Percentiles rank a stretch among this genome's conserved stretches.
Evolutionary conservation across 2,113 vertebrate genomes (phyloP).

Genomic region (Hyperoodon ampullatus): DNA sequence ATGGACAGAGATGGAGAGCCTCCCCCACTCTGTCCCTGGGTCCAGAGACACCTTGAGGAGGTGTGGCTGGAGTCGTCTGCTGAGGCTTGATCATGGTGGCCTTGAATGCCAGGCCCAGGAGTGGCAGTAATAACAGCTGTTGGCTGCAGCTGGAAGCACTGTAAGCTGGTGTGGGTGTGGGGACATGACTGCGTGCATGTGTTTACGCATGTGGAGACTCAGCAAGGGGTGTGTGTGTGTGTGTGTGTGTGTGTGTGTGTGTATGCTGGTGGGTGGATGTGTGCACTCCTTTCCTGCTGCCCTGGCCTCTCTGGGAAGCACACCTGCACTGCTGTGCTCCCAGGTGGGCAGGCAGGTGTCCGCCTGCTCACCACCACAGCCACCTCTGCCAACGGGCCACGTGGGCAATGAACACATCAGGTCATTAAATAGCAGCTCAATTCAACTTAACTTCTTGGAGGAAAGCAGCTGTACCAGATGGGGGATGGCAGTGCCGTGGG

Average conservation of each 20-base stretch:
- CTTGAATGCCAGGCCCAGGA: neutral
- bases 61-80: neutral
- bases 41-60: neutral
- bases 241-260: neutral
- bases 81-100: neutral
- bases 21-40: neutral
- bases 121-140: neutral
- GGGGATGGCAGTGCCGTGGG: constrained; percentile 61
- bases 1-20: neutral
- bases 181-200: neutral
- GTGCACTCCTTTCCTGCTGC: neutral
- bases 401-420: constrained; percentile 78
- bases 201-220: neutral
- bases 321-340: neutral
- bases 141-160: neutral
- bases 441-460: constrained; percentile 80
- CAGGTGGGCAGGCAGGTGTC: neutral
- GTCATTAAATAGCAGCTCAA: constrained; percentile 84
- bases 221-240: neutral
- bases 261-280: neutral
- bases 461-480: constrained; percentile 75
- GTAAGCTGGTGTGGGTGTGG: neutral
- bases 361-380: neutral
- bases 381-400: constrained; percentile 76
- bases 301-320: neutral